Evolutionary conservation across 1,140 invertebrate genomes (phyloP).

Genomic region (Penaeus japonicus): DNA sequence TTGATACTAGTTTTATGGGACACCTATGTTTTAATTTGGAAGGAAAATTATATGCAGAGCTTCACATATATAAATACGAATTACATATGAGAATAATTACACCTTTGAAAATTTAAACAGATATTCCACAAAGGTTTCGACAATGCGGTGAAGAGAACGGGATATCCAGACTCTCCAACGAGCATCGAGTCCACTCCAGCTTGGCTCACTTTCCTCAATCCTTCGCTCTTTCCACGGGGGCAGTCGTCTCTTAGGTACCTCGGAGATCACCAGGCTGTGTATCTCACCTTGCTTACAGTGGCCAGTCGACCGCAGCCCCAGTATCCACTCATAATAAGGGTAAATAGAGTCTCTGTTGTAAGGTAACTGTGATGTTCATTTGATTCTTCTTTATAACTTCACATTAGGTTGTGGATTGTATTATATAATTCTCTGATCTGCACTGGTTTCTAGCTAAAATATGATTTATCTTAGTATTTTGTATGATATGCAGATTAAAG

Average conservation of each 20-base stretch:
- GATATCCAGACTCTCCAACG: conserved; percentile 25
- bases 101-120: background rate
- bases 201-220: conserved; percentile 55
- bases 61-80: too few relatives aligned
- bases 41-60: too few relatives aligned
- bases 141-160: background rate
- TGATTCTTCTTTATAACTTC: too few relatives aligned
- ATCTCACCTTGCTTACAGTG: conserved; percentile 46
- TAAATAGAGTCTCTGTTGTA: background rate
- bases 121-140: conserved; percentile 44
- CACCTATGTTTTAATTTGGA: too few relatives aligned
- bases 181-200: conserved; percentile 48
- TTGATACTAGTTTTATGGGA: too few relatives aligned
- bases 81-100: background rate
- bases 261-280: conserved; percentile 27
- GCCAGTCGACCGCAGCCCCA: conserved; percentile 50
- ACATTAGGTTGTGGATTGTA: too few relatives aligned
- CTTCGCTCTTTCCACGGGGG: conserved; percentile 39
- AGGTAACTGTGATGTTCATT: background rate
- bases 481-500: too few relatives aligned
- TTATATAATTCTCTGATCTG: too few relatives aligned
- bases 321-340: conserved; percentile 48
- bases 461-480: too few relatives aligned
- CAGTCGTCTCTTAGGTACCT: conserved; percentile 31
- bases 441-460: too few relatives aligned